Evolutionary conservation across 2,113 vertebrate genomes (phyloP), one percentile per base, ranked within the genome.

Genomic region (Periophthalmus modestus): DNA sequence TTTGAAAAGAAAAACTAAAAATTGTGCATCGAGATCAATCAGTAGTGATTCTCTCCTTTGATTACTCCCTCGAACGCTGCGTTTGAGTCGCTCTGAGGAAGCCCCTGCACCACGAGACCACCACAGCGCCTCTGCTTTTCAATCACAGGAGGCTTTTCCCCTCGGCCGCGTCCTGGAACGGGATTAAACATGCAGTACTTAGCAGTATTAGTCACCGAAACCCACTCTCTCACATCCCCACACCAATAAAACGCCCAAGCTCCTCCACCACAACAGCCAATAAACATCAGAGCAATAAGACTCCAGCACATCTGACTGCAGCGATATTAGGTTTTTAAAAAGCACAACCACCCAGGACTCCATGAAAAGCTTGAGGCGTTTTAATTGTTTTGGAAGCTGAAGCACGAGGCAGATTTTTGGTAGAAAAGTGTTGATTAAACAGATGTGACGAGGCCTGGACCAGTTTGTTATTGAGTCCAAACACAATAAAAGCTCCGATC

Each of bases 111-210:
- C 68, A 70, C 73, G 78, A 70, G 85, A 88, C 68, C 84, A 88
- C 36, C 19, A 55, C 82, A 78, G 78, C 67, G 74, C 36, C 72
- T 21, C 75, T 83, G 68, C 68, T 71, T 87, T 83, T 84, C 82
- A 84, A 78, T 88, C 85, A 84, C 81, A 78, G 77, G 69, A 76
- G 86, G 85, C 88, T 91, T 90, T 91, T 86, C 84, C 85, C 75
- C 84, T 86, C 73, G 73, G 80, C 87, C 89, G 90, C 91, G 72
- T 78, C 82, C 77, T 79, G 70, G 91, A 65, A 88, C 73, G 82
- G 89, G 93, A 93, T 93, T 93, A 93, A 34, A 85, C 82, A 91
- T 83, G 70, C 70, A 85, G 83, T 87, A 87, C 87, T 90, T 90
- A 85, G 82, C 69, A 73, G 87, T 84, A 86, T 90, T 89, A 86